Percentiles rank a stretch among this genome's conserved stretches.
phyloP scores from a whole-genome alignment of 2,797 vertebrate species.

The Siniperca obscura region DNA sequence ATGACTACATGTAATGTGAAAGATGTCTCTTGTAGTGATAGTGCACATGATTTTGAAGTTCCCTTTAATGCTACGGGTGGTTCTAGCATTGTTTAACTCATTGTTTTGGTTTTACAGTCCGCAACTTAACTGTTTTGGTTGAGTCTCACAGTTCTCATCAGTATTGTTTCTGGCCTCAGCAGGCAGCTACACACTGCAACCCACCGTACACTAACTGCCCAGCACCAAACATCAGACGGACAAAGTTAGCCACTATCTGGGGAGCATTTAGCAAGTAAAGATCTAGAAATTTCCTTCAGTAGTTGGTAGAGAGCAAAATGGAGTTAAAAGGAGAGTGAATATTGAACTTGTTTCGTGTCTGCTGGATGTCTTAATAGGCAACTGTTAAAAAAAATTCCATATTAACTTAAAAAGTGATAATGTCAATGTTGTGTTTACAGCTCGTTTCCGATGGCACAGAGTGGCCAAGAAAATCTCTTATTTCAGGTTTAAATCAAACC shows the following conservation, averaged over 20 bases:
- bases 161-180: rapidly evolving
- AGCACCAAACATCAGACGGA: background rate
- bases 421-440: background rate
- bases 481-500: background rate
- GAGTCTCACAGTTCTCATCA: background rate
- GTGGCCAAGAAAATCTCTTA: background rate
- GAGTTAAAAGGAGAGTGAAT: background rate
- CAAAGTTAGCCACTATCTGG: background rate
- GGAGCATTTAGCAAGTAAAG: background rate
- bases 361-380: background rate
- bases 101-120: background rate
- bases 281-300: background rate
- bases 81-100: background rate
- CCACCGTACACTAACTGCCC: background rate
- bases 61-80: background rate
- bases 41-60: background rate
- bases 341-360: background rate
- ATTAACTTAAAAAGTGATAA: background rate
- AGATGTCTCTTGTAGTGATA: background rate
- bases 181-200: background rate
- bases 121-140: background rate
- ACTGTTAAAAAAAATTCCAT: background rate
- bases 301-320: background rate
- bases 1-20: background rate
- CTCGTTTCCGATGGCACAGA: background rate